A percentile compares a stretch with the other conserved stretches of the same genome.
Conservation (phyloP, 2,113 vertebrate genomes). For the Prietella phreatophila region DNA sequence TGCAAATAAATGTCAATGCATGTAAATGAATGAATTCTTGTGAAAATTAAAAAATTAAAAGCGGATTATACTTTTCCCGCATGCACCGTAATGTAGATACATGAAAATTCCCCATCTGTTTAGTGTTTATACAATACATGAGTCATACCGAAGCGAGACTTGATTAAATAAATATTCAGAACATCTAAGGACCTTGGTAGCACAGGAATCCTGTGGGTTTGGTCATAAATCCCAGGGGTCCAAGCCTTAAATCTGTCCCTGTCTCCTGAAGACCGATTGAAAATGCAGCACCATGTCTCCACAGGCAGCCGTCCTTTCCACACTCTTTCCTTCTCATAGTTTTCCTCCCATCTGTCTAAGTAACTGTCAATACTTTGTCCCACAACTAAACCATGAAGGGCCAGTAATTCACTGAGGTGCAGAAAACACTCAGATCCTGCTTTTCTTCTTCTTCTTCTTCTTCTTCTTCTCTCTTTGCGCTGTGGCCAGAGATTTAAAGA, state of each 20-base stretch:
- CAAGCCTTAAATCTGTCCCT: neutral
- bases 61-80: neutral
- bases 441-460: neutral
- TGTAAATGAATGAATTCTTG: neutral
- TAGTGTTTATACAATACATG: neutral
- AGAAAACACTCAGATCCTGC: conserved; percentile 49
- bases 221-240: neutral
- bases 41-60: neutral
- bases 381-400: conserved; percentile 38
- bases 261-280: neutral
- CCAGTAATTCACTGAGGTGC: conserved; percentile 45
- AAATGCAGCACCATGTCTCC: conserved; percentile 10
- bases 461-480: neutral
- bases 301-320: neutral
- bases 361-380: conserved; percentile 47
- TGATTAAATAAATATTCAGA: neutral
- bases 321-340: conserved; percentile 11
- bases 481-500: conserved; percentile 54
- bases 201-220: neutral
- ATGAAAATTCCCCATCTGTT: neutral
- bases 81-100: neutral
- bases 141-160: neutral
- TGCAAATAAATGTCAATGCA: neutral
- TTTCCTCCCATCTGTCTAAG: conserved; percentile 44
- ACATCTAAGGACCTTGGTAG: neutral